Base-by-base conservation (phyloP, 2,888 invertebrate genomes). In the Chamaedrilus cognettii region DNA sequence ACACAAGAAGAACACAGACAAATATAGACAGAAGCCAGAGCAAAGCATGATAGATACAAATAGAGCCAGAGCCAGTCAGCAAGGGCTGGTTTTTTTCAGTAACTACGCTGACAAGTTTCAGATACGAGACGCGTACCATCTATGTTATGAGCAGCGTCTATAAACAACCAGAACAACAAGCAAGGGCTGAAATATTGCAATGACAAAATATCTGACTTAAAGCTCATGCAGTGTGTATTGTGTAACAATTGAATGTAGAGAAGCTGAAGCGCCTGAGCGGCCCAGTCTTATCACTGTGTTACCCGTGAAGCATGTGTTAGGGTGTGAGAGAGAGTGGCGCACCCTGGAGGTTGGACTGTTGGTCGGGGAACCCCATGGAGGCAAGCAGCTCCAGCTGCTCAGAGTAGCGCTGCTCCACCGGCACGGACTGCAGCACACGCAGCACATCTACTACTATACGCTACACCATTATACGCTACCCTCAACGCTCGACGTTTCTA, bases 321-420 rank as follows among this genome's bases (percentile, higher is more conserved):
- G n/a, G n/a, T n/a, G 32, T 26, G 26, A 26, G 2, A 31, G 58
- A 30, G 5, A 58, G 1, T 1, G 23, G 30, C 65, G 30, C n/a
- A 87, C 87, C 87, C 89, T 95, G 94, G 80, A 98, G 87, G 86
- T 99, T 99, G 71, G 96, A 96, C 79, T 96, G 96, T 79, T 95
- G 88, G 86, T 99, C 96, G 68, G 91, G 89, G 86, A 98, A 98
- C 60, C 98, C 98, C 98, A 98, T 98, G 60, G 91, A 89, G 32
- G 93, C 87, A 72, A 98, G 88, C 84, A 96, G 96, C 79, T 97
- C 96, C 76, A 99, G 86, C 84, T 99, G 96, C 69, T 91, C 89
- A 73, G 93, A 91, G 86, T 94, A 98, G 78, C 95, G 89, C 84
- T 96, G 94, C 85, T 98, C 97, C 1, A 96, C 95, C 31, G 94